Conservation (phyloP, 2,888 invertebrate genomes). For the Tupiocoris notatus region DNA sequence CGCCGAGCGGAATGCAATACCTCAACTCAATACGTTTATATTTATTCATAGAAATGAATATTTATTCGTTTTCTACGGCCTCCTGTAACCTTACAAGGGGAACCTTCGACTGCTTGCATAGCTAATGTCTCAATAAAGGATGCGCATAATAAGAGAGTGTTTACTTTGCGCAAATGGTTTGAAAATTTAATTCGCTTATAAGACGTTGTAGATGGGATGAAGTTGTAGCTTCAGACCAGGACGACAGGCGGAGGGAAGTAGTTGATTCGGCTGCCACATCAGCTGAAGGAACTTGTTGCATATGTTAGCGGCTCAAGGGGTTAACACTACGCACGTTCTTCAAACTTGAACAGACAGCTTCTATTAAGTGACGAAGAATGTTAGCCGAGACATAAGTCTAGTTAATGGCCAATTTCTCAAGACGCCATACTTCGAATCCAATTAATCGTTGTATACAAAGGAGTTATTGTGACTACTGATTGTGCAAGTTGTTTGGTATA, state of each 20-base stretch:
- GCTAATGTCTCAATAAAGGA: slow-evolving; percentile 21
- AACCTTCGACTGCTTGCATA: slow-evolving; percentile 4
- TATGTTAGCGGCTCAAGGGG: not conserved
- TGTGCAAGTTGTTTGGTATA: too few relatives aligned
- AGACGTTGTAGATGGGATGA: not conserved
- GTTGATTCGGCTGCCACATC: not conserved
- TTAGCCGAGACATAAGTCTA: too few relatives aligned
- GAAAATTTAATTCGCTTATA: slow-evolving; percentile 17
- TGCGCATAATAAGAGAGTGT: slow-evolving; percentile 23
- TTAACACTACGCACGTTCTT: too few relatives aligned
- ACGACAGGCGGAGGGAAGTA: not conserved
- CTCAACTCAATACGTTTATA: not conserved
- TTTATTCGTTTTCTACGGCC: not conserved
- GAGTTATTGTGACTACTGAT: too few relatives aligned
- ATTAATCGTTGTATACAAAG: too few relatives aligned
- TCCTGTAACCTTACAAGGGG: slow-evolving; percentile 7
- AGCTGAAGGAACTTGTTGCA: not conserved
- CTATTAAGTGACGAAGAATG: too few relatives aligned
- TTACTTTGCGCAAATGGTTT: slow-evolving; percentile 11
- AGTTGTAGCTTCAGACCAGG: not conserved
- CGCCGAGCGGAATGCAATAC: not conserved
- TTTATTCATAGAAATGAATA: slow-evolving; percentile 21
- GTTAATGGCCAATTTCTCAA: too few relatives aligned
- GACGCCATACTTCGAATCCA: too few relatives aligned
- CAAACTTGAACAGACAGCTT: too few relatives aligned